A percentile compares a stretch with the other conserved stretches of the same genome.
phyloP scores from a whole-genome alignment of 2,888 invertebrate genomes.

The Drymonia ruficornis region DNA sequence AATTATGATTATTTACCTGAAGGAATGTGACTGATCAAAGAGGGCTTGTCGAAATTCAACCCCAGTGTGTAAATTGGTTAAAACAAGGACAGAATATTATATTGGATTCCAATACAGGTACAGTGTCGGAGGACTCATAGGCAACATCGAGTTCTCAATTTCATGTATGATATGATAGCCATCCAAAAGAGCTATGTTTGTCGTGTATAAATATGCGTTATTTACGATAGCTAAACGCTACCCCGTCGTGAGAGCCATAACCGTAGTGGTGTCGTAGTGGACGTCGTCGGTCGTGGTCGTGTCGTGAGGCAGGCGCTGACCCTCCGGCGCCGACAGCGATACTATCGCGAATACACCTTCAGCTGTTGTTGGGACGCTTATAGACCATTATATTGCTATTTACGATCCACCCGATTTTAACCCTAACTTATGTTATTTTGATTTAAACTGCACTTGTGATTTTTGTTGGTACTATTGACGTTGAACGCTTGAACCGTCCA shows the following conservation, averaged over 20 bases:
- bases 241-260: conserved; percentile 9
- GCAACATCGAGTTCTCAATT: no score
- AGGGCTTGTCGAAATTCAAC: no score
- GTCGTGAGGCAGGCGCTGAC: conserved; percentile 52
- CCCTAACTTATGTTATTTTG: conserved; percentile 38
- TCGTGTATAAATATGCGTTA: no score
- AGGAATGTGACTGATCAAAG: no score
- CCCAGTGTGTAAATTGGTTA: background rate
- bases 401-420: conserved; percentile 50
- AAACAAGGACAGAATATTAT: background rate
- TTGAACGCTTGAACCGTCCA: no score
- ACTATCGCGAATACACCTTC: conserved; percentile 58
- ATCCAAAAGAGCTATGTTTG: no score
- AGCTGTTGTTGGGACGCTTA: conserved; percentile 59
- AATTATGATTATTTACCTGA: background rate
- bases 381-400: conserved; percentile 63
- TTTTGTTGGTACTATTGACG: no score
- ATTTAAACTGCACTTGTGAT: conserved; percentile 8
- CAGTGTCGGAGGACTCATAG: no score
- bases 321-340: conserved; percentile 54
- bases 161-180: no score
- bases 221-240: background rate
- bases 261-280: conserved; percentile 9
- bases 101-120: no score
- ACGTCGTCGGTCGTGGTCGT: conserved; percentile 21